phyloP scores from a whole-genome alignment of 2,113 vertebrate species.

The Suricata suricatta region DNA sequence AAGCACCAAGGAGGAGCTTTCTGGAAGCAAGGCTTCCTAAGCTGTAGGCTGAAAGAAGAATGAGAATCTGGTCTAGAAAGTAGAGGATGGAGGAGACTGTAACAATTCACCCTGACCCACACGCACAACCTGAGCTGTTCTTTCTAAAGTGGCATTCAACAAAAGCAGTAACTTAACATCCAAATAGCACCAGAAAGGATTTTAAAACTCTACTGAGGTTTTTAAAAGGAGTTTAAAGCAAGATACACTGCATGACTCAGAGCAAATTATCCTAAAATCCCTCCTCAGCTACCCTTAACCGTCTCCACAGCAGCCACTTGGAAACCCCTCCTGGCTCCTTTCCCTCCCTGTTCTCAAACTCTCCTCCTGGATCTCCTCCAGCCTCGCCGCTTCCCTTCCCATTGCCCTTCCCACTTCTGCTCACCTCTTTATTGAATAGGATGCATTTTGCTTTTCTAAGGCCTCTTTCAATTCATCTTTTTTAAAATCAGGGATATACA shows the following conservation, averaged over 20 bases:
- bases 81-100: neutral
- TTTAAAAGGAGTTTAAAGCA: neutral
- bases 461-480: constrained; percentile 30
- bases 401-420: neutral
- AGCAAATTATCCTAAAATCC: neutral
- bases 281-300: neutral
- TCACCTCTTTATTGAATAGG: constrained; percentile 3
- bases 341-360: neutral
- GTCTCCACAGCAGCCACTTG: neutral
- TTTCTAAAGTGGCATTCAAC: neutral
- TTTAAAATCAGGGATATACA: neutral
- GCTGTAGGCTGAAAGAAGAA: neutral
- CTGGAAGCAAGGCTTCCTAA: neutral
- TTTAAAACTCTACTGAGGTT: neutral
- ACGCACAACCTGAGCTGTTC: neutral
- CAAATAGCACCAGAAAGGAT: neutral
- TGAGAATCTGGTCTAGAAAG: neutral
- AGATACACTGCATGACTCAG: neutral
- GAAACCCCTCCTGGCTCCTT: constrained; percentile 11
- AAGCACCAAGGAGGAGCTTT: neutral
- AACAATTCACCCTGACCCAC: neutral
- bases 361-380: neutral
- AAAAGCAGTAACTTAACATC: neutral
- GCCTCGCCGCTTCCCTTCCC: neutral
- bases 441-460: neutral